Base-by-base conservation (phyloP, 2,797 vertebrate genomes). In the Poecilia velifera region DNA sequence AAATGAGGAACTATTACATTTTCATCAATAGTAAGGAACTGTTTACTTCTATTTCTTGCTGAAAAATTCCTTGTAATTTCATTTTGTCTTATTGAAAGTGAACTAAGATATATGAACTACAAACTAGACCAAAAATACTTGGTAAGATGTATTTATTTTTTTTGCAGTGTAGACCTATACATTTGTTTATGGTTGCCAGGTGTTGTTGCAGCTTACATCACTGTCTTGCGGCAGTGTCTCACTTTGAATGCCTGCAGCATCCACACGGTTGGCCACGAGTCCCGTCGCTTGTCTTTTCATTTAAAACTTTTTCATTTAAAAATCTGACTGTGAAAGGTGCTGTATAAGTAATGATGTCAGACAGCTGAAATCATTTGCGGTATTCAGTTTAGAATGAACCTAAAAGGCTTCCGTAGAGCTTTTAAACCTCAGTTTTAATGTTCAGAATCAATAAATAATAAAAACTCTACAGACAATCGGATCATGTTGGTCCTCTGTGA, bases 141-240 rank as follows among this genome's bases (percentile, higher is more conserved):
- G 47, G 6, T 51, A 51, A 51, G 47, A 22, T 51, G 2, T 1
- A 51, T 0, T 18, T 49, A 3, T 18, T 2, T 4, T 22, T 51
- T 6, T 51, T 49, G 16, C 47, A 18, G 16, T 49, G 47, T 18
- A 49, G 47, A 6, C 47, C 18, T 20, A 83, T 55, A 76, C 79
- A 76, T 84, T 66, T 86, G 78, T 88, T 84, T 88, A 76, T 82
- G 68, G 68, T n/a, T 2, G 5, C 53, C n/a, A 3, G 20, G 28
- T 71, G 82, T 84, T 87, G 82, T 91, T 83, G 76, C 43, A 57
- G 82, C 75, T 86, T 84, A 84, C 85, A 88, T 91, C 83, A 89
- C 55, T 76, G 74, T 86, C 74, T 88, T 87, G 84, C 83, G 76
- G 82, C 0, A 4, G 57, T 85, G 77, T 87, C 89, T 86, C 80